Evolutionary conservation across 2,797 vertebrate species (phyloP), one percentile per base, ranked within the genome.

Genomic region (Hypotaenidia philippensis): DNA sequence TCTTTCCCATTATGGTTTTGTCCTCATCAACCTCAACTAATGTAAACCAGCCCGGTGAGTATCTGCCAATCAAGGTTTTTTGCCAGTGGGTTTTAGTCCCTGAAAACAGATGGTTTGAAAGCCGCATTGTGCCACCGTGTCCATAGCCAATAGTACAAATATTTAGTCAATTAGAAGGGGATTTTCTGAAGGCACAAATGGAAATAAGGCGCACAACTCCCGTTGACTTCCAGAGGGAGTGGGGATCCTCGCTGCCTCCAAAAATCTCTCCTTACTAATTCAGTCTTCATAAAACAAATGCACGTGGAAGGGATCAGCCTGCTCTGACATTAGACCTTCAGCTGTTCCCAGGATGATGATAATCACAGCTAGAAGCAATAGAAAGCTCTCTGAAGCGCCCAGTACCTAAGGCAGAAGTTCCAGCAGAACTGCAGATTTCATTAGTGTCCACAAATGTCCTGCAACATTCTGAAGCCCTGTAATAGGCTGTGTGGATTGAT

Each of bases 101-200:
- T 25, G 78, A 29, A 94, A 90, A 65, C 95, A 96, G 91, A 95
- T 88, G 89, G 89, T 72, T 72, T 92, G 83, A 94, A 94, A 95
- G 72, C 87, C 72, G 77, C 80, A 80, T 92, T 90, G 87, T 94
- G 76, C 92, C 94, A 85, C 70, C 3, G 0, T 92, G 69, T 69
- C 86, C 92, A 87, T 38, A 65, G 80, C 86, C 87, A 61, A 22
- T 11, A 75, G n/a, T 25, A 45, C 79, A 93, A 93, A 96, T 81
- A 94, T 59, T 89, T 90, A 65, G 68, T 53, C 78, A 69, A 61
- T 86, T 79, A 87, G 14, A 68, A 80, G 40, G 64, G 82, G 69
- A 91, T 89, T 96, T 94, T 85, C 90, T 89, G 61, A 83, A 92
- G 44, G 74, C 76, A 68, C 41, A 72, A 57, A 71, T 71, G 84